Evolutionary conservation across 2,113 vertebrate species (phyloP).

Genomic region (Nycticryphes semicollaris): DNA sequence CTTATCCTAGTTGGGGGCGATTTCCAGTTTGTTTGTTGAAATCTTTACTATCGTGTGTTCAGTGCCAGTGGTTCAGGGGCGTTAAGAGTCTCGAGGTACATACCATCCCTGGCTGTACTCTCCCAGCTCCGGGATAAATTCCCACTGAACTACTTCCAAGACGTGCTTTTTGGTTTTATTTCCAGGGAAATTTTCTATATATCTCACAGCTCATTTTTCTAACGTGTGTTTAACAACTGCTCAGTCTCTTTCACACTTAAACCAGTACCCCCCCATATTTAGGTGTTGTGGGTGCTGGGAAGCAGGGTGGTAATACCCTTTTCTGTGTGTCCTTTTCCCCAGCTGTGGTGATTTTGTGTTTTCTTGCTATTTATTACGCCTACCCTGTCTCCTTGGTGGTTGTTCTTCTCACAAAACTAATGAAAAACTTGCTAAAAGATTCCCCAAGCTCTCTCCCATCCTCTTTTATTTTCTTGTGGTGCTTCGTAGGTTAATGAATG

Average conservation of each 20-base stretch:
- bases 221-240: background rate
- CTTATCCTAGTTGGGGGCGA: background rate
- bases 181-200: background rate
- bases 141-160: background rate
- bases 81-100: background rate
- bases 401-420: background rate
- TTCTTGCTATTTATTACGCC: background rate
- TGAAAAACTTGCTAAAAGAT: background rate
- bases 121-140: background rate
- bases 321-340: background rate
- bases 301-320: background rate
- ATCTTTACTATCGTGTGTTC: background rate
- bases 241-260: background rate
- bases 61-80: background rate
- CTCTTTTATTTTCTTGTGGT: background rate
- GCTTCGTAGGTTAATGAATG: background rate
- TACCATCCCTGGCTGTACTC: background rate
- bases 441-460: background rate
- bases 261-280: rapidly evolving
- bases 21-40: background rate
- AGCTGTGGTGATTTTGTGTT: rapidly evolving
- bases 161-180: no score
- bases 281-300: background rate
- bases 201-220: background rate
- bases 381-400: background rate